Evolutionary conservation across 1,140 invertebrate species (phyloP).

Genomic region (Magallana gigas): DNA sequence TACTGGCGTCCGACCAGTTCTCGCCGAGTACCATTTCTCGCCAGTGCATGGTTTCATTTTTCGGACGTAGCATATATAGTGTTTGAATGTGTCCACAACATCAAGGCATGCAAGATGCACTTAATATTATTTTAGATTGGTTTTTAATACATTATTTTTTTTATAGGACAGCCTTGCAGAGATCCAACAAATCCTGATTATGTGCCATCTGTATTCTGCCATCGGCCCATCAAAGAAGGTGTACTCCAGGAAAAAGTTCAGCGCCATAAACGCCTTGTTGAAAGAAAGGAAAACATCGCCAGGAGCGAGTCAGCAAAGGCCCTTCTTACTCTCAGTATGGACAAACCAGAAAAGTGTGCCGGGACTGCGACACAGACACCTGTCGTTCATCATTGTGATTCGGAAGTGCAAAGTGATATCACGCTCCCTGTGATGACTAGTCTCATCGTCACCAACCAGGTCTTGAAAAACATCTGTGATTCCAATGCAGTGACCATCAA

Average conservation of each 20-base stretch:
- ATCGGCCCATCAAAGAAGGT: not conserved
- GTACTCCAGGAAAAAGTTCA: not conserved
- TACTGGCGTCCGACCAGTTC: too few species aligned
- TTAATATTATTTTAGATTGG: too few species aligned
- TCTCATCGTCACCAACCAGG: not conserved
- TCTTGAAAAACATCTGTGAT: not conserved
- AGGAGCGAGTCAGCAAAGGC: not conserved
- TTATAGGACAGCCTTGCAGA: not conserved
- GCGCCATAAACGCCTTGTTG: not conserved
- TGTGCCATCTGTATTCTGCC: conserved; percentile 14
- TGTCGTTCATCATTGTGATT: not conserved
- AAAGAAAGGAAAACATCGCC: conserved; percentile 19
- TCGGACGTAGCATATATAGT: too few species aligned
- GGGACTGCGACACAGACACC: not conserved
- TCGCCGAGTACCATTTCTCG: too few species aligned
- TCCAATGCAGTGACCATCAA: not conserved
- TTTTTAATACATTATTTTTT: too few species aligned
- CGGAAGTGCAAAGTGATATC: not conserved
- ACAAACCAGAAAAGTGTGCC: not conserved
- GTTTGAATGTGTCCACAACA: too few species aligned
- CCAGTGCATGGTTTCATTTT: too few species aligned
- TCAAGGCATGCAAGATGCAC: too few species aligned
- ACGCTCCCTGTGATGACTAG: not conserved
- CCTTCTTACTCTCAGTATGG: not conserved
- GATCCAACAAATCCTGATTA: not conserved